Evolutionary conservation across 2,888 invertebrate genomes (phyloP), one percentile per base, ranked within the genome.

Genomic region (Myopa testacea): DNA sequence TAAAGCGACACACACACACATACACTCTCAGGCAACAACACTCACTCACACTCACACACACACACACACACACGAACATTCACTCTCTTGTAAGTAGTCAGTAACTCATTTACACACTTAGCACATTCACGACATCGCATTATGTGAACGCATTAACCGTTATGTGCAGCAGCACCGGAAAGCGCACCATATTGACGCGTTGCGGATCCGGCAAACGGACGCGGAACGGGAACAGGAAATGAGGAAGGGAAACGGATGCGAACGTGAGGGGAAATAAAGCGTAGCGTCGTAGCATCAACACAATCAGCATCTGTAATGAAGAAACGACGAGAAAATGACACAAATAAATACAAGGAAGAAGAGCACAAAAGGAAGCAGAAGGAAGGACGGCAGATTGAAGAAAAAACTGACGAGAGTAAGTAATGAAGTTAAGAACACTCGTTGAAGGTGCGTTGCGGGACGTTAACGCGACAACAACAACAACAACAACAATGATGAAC

Each of bases 121-220:
- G 60, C 73, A 73, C 62, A 52, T 45, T 73, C 73, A 45, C 62
- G 26, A 45, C 40, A 60, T 62, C 38, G 60, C 73, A 65, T 68
- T 69, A 69, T 60, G 68, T 45, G 69, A 75, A 58, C 60, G 75
- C 75, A 75, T 75, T 75, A 75, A 75, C 75, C 40, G 75, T 67
- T 75, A 67, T 67, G 45, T 65, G 45, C 10, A 10, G 65, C 65
- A 65, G 65, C 37, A 38, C 65, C 55, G 55, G 50, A 50, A 50
- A 50, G 50, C 50, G 50, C 50, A 50, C 10, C 50, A 50, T 14
- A 50, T 14, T 55, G 10, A 55, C 55, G 55, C 10, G 4, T 4
- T 16, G 10, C 55, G 14, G 5, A 55, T 4, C 16, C 55, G 63
- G 10, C 6, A 65, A 65, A 34, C 34, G 65, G 38, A 4, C 8